Percentiles rank a stretch among this genome's conserved stretches.
phyloP scores from a whole-genome alignment of 1,140 invertebrate genomes.

The Sipha flava region DNA sequence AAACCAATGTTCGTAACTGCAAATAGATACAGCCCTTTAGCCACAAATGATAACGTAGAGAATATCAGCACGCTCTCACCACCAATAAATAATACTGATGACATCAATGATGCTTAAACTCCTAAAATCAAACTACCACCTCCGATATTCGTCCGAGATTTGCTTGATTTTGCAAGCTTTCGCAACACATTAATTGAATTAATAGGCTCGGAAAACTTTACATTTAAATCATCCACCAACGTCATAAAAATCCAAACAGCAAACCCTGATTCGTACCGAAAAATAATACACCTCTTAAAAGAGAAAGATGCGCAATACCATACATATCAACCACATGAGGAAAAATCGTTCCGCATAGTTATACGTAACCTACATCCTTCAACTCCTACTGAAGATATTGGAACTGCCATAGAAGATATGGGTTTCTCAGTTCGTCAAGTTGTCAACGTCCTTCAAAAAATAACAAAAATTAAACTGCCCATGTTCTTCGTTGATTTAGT shows the following conservation, averaged over 20 bases:
- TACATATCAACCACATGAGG: not conserved
- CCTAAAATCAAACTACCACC: too few relatives aligned
- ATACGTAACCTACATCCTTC: not conserved
- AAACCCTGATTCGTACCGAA: not conserved
- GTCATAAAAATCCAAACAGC: not conserved
- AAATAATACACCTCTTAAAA: not conserved
- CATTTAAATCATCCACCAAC: not conserved
- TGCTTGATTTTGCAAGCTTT: too few relatives aligned
- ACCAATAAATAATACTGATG: too few relatives aligned
- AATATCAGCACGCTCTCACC: too few relatives aligned
- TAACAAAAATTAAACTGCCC: not conserved
- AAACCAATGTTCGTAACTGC: too few relatives aligned
- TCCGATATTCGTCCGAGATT: too few relatives aligned
- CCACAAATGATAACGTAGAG: too few relatives aligned
- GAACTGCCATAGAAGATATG: not conserved
- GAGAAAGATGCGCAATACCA: not conserved
- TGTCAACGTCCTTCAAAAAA: not conserved
- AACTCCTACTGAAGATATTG: not conserved
- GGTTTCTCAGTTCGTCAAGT: not conserved
- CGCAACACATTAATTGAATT: too few relatives aligned
- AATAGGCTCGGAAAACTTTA: too few relatives aligned
- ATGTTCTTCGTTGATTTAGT: not conserved
- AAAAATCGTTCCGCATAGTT: not conserved
- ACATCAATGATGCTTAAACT: too few relatives aligned
- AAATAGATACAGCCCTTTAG: too few relatives aligned